Evolutionary conservation across 2,113 vertebrate species (phyloP).

Genomic region (Galbula dea): DNA sequence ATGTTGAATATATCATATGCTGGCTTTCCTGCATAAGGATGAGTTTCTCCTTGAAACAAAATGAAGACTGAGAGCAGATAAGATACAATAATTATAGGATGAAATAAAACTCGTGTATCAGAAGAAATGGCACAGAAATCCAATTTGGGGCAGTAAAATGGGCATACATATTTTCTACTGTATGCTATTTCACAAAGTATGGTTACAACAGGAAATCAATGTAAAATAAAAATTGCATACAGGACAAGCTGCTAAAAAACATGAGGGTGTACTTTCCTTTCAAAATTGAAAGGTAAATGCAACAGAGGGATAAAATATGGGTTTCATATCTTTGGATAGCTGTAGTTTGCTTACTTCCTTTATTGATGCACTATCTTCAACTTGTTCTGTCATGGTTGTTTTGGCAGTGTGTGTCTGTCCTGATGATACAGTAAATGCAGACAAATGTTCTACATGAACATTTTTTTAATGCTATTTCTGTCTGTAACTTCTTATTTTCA

Average conservation of each 20-base stretch:
- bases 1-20: not conserved
- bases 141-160: not conserved
- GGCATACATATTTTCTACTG: not conserved
- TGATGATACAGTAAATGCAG: not conserved
- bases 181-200: not conserved
- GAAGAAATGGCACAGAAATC: slow-evolving; percentile 1
- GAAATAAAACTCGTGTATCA: slow-evolving; percentile 3
- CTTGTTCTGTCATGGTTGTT: not conserved
- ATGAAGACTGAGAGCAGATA: slow-evolving; percentile 3
- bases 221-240: not conserved
- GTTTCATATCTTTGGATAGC: not conserved
- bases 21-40: not conserved
- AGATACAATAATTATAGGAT: not conserved
- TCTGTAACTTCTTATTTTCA: not conserved
- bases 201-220: slow-evolving; percentile 1
- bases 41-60: slow-evolving; percentile 4
- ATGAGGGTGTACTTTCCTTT: not conserved
- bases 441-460: not conserved
- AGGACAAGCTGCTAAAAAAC: not conserved
- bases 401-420: not conserved
- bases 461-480: not conserved
- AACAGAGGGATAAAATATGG: not conserved
- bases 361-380: not conserved
- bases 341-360: not conserved
- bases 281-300: not conserved